Evolutionary conservation across 2,888 invertebrate species (phyloP).

Genomic region (Amorpha juglandis): DNA sequence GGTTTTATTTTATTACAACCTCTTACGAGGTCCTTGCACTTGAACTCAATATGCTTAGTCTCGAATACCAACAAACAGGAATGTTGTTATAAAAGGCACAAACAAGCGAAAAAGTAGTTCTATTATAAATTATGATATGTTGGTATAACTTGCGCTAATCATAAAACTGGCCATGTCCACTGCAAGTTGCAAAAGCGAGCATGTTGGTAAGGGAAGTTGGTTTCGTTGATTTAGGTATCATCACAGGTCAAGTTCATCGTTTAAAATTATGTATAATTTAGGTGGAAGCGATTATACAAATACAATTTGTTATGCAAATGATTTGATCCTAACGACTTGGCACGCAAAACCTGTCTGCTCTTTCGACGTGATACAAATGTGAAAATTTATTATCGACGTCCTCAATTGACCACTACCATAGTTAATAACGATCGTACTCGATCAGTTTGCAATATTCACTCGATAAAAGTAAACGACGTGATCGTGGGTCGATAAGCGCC

Average conservation of each 20-base stretch:
- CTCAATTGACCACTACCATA: slow-evolving; percentile 52
- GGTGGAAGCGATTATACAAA: slow-evolving; percentile 42
- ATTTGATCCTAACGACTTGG: slow-evolving; percentile 58
- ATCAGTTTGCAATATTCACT: slow-evolving; percentile 44
- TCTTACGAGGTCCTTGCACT: slow-evolving; percentile 69
- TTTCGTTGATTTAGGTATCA: background rate
- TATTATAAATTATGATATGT: slow-evolving; percentile 18
- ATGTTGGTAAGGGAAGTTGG: background rate
- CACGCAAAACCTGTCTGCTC: slow-evolving; percentile 54
- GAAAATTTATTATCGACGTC: slow-evolving; percentile 62
- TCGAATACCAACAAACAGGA: slow-evolving; percentile 16
- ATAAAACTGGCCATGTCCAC: background rate
- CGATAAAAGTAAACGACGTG: slow-evolving; percentile 31
- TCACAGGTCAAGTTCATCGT: slow-evolving; percentile 22
- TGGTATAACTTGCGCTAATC: slow-evolving; percentile 10
- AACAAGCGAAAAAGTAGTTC: slow-evolving; percentile 19
- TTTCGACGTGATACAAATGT: slow-evolving; percentile 51
- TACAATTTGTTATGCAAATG: slow-evolving; percentile 60
- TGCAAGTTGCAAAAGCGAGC: background rate
- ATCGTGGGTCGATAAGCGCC: slow-evolving; percentile 34
- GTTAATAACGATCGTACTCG: slow-evolving; percentile 44
- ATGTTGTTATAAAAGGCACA: slow-evolving; percentile 18
- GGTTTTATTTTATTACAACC: slow-evolving; percentile 67
- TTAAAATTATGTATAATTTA: slow-evolving; percentile 30
- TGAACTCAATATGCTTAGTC: slow-evolving; percentile 47